Evolutionary conservation across 2,113 vertebrate species (phyloP), one percentile per base, ranked within the genome.

Genomic region (Turdus rufiventris): DNA sequence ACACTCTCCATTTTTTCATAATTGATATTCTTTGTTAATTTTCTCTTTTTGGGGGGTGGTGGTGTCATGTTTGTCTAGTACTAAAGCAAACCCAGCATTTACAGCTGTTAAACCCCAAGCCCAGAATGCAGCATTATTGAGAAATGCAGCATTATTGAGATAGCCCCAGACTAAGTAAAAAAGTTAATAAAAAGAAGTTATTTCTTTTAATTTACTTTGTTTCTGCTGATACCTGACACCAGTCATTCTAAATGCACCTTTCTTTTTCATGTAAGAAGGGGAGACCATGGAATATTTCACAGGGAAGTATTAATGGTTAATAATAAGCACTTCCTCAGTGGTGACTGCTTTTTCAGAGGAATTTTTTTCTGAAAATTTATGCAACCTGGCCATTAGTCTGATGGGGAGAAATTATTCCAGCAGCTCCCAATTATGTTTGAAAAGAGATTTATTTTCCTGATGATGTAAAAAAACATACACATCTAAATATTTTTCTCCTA

Each of bases 21-120:
- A 96, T 91, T 95, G 43, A 94, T 96, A 91, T 73, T 81, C 56
- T 93, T 87, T 89, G 48, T 70, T 62, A 68, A 74, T 63, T 84
- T 88, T 65, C 54, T 76, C 43, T 67, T 74, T n/a, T 20, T 4
- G 17, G 28, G 26, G 13, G 24, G 8, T 31, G 3, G 23, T 34
- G 13, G 28, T 13, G n/a, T 68, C 50, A 73, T 66, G 38, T 86
- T 94, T 96, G 25, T 45, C 28, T 85, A 77, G 48, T 88, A 16
- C 31, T 62, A 65, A 87, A 85, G 43, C 26, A 90, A 94, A 86
- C 15, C 26, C 18, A 85, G 13, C 43, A 81, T 68, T 88, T 85
- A 76, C 12, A 84, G 26, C 19, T 79, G 18, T 42, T 81, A 89
- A 82, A 85, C 7, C 6, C 14, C 4, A 20, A 60, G 29, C 19